phyloP scores from a whole-genome alignment of 2,888 invertebrate species.

The Latrodectus elegans region DNA sequence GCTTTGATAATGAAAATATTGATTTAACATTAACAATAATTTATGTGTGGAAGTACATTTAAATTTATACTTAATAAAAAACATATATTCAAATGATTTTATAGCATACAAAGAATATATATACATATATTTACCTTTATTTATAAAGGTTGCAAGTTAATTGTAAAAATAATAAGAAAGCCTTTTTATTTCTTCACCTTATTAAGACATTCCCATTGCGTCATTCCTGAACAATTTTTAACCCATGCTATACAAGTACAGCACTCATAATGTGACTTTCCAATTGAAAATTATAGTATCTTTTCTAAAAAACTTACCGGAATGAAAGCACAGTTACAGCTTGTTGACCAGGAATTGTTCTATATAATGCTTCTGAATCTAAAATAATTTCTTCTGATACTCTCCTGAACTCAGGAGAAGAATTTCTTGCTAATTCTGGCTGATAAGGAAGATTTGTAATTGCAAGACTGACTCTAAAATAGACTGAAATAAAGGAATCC shows the following conservation, averaged over 20 bases:
- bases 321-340: conserved; percentile 82
- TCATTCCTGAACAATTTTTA: background rate
- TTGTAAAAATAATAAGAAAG: no score
- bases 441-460: conserved; percentile 80
- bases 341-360: conserved; percentile 78
- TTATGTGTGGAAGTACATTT: no score
- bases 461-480: conserved; percentile 79
- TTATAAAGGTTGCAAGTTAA: no score
- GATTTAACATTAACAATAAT: no score
- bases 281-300: no score
- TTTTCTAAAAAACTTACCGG: conserved; percentile 79
- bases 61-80: no score
- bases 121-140: no score
- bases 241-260: background rate
- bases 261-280: background rate
- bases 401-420: conserved; percentile 79
- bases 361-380: conserved; percentile 80
- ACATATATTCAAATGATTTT: no score
- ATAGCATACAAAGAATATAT: no score
- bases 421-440: conserved; percentile 79
- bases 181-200: no score
- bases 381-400: conserved; percentile 79
- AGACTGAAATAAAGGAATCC: conserved; percentile 74
- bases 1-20: no score
- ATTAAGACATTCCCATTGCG: no score